phyloP scores from a whole-genome alignment of 2,113 vertebrate species.

The Gymnocephalus cernua region DNA sequence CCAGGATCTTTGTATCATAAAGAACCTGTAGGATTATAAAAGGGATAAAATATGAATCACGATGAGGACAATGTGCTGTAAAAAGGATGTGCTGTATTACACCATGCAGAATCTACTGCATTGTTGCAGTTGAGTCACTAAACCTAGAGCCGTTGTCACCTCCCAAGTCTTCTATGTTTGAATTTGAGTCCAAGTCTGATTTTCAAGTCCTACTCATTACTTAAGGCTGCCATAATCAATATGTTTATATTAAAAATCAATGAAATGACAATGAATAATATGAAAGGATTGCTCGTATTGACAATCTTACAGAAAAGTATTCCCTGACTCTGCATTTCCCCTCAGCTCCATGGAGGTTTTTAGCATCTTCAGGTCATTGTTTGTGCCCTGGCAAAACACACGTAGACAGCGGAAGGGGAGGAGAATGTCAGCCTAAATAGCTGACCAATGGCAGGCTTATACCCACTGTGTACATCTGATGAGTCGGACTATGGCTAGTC shows the following conservation, averaged over 20 bases:
- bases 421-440: no score
- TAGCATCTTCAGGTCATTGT: background rate
- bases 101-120: background rate
- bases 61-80: background rate
- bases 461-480: no score
- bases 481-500: no score
- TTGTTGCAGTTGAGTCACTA: background rate
- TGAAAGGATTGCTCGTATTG: background rate
- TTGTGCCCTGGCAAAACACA: background rate
- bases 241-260: background rate
- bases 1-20: conserved; percentile 85
- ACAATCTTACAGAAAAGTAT: background rate
- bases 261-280: background rate
- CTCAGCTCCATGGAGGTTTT: background rate
- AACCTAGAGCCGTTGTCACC: background rate
- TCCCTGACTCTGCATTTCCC: background rate
- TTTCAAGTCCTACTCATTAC: background rate
- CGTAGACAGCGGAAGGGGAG: no score
- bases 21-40: conserved; percentile 83
- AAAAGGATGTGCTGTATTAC: background rate
- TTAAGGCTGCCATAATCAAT: background rate
- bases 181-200: background rate
- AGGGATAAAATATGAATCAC: background rate
- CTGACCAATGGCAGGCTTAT: no score
- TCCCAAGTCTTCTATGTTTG: background rate